Evolutionary conservation across 2,888 invertebrate species (phyloP), one percentile per base, ranked within the genome.

Genomic region (Lasioglossum figueresi): DNA sequence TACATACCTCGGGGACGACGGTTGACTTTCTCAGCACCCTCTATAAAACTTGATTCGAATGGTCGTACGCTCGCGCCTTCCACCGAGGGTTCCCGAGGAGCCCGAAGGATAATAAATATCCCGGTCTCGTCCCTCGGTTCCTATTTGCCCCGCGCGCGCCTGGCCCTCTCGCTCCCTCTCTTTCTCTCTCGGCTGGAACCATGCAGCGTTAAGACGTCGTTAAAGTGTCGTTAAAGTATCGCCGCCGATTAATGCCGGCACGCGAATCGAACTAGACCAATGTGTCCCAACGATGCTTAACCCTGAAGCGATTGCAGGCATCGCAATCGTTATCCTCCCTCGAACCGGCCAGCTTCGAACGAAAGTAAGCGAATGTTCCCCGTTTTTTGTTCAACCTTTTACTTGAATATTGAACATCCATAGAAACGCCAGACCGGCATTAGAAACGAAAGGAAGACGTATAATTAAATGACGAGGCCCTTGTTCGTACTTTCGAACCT

Each of bases 201-300:
- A 52, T 52, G 23, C 52, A 23, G 52, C 52, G 52, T 52, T 52
- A 52, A 52, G 52, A n/a, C 52, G 23, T 52, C 52, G 91, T 91
- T 91, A 91, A 90, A 88, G 84, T 82, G 85, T 90, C 90, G 85
- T 91, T 91, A 91, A 90, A 90, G 81, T 87, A 92, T 91, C 88
- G 85, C 85, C 80, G 88, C 40, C 87, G 88, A 92, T 92, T 91
- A 90, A 90, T 87, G 82, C 87, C 71, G 31, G 52, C 52, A 52
- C 52, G 52, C 52, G 52, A 52, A 52, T 52, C 52, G 52, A 52
- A 52, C 52, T 52, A 52, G 52, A 52, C 52, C 52, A 52, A 3
- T 52, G 52, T 52, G 10, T 52, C 23, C 52, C 23, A n/a, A 52
- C n/a, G 52, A 52, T 52, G 52, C 52, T 23, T 23, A 52, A 52